phyloP scores from a whole-genome alignment of 2,888 invertebrate species.

The Parthenolecanium corni region DNA sequence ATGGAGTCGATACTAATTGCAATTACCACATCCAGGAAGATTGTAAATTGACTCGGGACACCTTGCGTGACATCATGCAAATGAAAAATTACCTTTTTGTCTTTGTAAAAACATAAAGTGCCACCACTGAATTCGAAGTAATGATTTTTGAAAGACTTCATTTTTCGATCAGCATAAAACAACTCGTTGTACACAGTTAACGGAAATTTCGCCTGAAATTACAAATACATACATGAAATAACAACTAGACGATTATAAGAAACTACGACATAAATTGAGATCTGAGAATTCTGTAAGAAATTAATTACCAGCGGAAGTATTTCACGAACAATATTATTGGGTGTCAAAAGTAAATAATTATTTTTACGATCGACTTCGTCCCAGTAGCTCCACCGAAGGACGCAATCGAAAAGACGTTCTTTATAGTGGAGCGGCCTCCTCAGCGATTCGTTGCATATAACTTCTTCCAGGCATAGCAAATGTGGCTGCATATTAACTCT shows the following conservation, averaged over 20 bases:
- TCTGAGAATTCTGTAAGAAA: no score
- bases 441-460: conserved; percentile 60
- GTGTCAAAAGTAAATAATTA: conserved; percentile 60
- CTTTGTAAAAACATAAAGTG: conserved; percentile 63
- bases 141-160: conserved; percentile 60
- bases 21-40: no score
- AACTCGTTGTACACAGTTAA: conserved; percentile 62
- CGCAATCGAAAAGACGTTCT: conserved; percentile 49
- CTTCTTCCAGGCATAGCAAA: conserved; percentile 65
- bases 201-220: conserved; percentile 50
- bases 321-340: conserved; percentile 38
- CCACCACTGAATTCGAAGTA: conserved; percentile 72
- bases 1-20: no score
- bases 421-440: conserved; percentile 65
- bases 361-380: conserved; percentile 71
- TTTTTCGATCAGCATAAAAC: conserved; percentile 61
- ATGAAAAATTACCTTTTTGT: conserved; percentile 49
- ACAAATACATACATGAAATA: conserved; percentile 18
- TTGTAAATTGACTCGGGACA: no score
- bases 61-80: no score
- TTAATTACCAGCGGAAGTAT: conserved; percentile 39
- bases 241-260: no score
- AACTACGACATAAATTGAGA: no score
- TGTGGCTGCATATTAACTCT: conserved; percentile 52
- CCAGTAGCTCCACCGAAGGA: conserved; percentile 79